phyloP scores from a whole-genome alignment of 1,140 invertebrate species.

The Oryzaephilus surinamensis region DNA sequence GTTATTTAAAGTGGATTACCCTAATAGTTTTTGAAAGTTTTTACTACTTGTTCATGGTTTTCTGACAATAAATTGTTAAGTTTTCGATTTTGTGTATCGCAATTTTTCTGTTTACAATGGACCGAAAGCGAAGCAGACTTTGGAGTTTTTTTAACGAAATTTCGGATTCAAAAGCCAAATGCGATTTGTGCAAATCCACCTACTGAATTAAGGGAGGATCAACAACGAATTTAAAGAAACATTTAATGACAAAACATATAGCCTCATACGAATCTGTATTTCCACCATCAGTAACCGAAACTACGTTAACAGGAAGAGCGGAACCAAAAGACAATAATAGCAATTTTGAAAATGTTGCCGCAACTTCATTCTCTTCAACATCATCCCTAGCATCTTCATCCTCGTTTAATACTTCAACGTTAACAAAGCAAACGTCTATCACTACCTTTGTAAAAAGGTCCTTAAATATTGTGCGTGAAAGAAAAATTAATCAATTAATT shows the following conservation, averaged over 20 bases:
- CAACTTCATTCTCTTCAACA: background rate
- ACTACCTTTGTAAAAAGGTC: background rate
- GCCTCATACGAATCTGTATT: background rate
- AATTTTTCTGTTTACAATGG: no score
- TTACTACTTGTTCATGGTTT: no score
- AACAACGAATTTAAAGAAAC: conserved; percentile 10
- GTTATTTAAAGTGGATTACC: no score
- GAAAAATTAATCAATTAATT: conserved; percentile 18
- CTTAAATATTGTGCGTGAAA: background rate
- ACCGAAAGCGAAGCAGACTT: no score
- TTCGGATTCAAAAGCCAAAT: conserved; percentile 6
- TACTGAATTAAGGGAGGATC: conserved; percentile 5
- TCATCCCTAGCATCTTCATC: background rate
- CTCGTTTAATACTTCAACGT: background rate
- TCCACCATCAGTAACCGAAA: no score
- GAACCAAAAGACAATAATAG: no score
- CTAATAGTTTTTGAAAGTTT: no score
- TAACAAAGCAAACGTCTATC: background rate
- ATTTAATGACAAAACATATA: conserved; percentile 7
- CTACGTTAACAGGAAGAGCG: no score
- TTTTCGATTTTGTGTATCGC: no score
- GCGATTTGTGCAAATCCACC: conserved; percentile 3
- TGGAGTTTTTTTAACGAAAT: no score
- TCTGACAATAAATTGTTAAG: no score
- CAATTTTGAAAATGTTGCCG: background rate